Base-by-base conservation (phyloP, 2,113 vertebrate genomes). In the Eublepharis macularius region DNA sequence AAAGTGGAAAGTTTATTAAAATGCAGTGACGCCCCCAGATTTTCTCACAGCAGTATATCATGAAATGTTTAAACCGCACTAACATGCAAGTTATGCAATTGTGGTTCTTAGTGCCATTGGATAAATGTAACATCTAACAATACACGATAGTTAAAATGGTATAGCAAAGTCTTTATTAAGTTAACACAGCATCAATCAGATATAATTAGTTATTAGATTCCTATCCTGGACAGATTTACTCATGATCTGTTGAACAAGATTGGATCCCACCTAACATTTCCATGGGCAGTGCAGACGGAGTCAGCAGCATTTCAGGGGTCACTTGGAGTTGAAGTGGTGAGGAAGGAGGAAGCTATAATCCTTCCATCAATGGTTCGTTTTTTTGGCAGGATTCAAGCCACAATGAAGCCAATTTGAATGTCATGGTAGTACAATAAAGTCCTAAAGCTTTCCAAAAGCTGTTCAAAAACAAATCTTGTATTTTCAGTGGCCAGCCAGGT, bases 371-470 rank as follows among this genome's bases (percentile, higher is more conserved):
- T 60, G 60, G 60, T 63, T 8, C n/a, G n/a, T n/a, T 2, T 63
- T 63, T 63, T 29, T 21, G 7, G 60, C 60, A 63, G 24, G 34
- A 11, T n/a, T 34, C n/a, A 34, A 83, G 34, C 41, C 2, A 74
- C 43, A 45, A 39, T 69, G 86, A 65, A 82, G 24, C 12, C 34
- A 63, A 32, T 78, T 86, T 81, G 74, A 93, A 49, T 54, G 82
- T 34, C 9, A 1, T 29, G 13, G 47, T 34, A 87, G 17, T 39
- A n/a, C 72, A 16, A 6, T 65, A 12, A 24, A 76, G 81, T 9
- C 7, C 74, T 73, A 29, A 19, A 12, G 81, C n/a, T 82, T 11
- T 29, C 10, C 45, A 47, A 73, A 2, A 24, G 49, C 80, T 73
- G 2, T 36, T 87, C 21, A 16, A 17, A 91, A 86, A 81, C 21